Base-by-base conservation (phyloP, 2,797 vertebrate genomes). In the Pseudochirops cupreus region DNA sequence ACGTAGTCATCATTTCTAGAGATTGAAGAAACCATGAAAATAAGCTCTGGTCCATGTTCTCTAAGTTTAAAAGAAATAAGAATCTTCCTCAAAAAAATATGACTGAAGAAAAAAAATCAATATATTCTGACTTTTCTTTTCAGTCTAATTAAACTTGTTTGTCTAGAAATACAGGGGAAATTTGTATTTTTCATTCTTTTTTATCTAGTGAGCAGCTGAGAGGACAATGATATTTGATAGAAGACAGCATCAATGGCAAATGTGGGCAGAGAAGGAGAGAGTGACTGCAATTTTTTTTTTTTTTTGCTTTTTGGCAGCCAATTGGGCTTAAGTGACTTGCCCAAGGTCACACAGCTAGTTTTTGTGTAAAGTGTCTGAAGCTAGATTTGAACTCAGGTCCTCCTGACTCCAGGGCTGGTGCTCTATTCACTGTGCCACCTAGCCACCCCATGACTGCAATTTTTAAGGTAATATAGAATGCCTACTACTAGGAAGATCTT, bases 11-110 rank as follows among this genome's bases (percentile, higher is more conserved):
- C 0, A 1, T 96, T 97, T 97, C 90, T 97, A 96, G 94, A 97
- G 96, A 97, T 97, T 95, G 98, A 97, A 33, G 31, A 92, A 98
- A 92, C 93, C 92, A 93, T 39, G 92, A 97, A 97, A 95, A 95
- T 74, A 91, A 96, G 82, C 93, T 87, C 18, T 53, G 91, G 92
- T 28, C 55, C 91, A 87, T 12, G n/a, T 59, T 94, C n/a, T 67
- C 54, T 33, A 56, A 46, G 29, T 50, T 94, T 91, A 53, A 62
- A 94, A 14, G 94, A 95, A 94, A 56, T 28, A 91, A 95, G 55
- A 26, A 87, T 46, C 26, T 13, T 46, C 39, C 24, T 28, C 39
- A 87, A 50, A 87, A 39, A 87, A 87, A 87, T 87, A 92, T 92
- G 46, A 92, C 39, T 93, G 92, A 57, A 90, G 94, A 90, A 94